Evolutionary conservation across 1,140 invertebrate species (phyloP).

Genomic region (Orchesella cincta): DNA sequence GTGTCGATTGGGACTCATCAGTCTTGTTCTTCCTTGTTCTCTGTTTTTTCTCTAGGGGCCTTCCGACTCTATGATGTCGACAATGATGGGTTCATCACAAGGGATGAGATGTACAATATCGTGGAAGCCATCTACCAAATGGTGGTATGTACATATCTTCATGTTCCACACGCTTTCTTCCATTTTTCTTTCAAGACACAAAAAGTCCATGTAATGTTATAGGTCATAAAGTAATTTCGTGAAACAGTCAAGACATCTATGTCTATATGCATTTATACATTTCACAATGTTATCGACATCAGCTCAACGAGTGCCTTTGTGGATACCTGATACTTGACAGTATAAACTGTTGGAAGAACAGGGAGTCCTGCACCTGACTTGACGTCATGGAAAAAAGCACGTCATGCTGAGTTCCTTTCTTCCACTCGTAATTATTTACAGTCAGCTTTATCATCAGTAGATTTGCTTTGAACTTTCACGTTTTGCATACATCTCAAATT

Average conservation of each 20-base stretch:
- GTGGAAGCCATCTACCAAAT: slow-evolving; percentile 99
- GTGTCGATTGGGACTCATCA: slow-evolving; percentile 26
- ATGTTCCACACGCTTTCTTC: background rate
- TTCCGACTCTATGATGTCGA: slow-evolving; percentile 96
- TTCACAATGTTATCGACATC: background rate
- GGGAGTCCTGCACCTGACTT: background rate
- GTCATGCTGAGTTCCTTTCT: slow-evolving; percentile 6
- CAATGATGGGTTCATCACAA: slow-evolving; percentile 96
- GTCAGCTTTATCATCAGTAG: slow-evolving; percentile 3
- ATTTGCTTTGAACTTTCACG: slow-evolving; percentile 13
- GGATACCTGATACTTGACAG: background rate
- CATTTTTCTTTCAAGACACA: background rate
- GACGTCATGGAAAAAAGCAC: slow-evolving; percentile 15
- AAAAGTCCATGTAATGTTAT: too few relatives aligned
- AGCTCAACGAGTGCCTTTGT: background rate
- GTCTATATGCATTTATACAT: background rate
- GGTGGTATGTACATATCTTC: slow-evolving; percentile 75
- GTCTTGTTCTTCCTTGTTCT: background rate
- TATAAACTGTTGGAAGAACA: background rate
- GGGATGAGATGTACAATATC: slow-evolving; percentile 98
- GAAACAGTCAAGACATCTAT: background rate
- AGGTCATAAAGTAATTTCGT: background rate
- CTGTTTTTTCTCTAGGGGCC: slow-evolving; percentile 74
- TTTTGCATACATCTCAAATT: slow-evolving; percentile 17
- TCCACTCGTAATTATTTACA: background rate